A percentile compares a stretch with the other conserved stretches of the same genome.
Conservation (phyloP, 1,140 invertebrate species). For the Micrasema minimum region DNA sequence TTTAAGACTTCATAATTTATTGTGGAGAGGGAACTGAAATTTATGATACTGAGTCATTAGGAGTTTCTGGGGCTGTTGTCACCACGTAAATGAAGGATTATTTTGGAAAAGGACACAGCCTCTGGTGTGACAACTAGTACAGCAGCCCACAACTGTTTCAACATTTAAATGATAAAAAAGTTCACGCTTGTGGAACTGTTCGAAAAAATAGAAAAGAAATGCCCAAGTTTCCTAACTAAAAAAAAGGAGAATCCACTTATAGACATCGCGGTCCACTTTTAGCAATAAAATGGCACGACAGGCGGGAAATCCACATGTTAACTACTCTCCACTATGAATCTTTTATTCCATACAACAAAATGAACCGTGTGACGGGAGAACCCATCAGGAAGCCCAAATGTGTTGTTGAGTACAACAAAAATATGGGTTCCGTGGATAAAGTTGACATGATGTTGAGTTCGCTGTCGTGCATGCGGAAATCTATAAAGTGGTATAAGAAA, state of each 20-base stretch:
- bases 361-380: conserved; percentile 3
- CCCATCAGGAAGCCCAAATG: conserved; percentile 52
- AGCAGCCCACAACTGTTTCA: neutral
- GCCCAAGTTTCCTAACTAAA: neutral
- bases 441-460: conserved; percentile 55
- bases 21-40: too few relatives aligned
- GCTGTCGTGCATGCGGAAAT: conserved; percentile 50
- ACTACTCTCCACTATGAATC: conserved; percentile 52
- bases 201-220: neutral
- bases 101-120: neutral
- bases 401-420: conserved; percentile 55
- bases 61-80: too few relatives aligned
- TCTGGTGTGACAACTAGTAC: conserved; percentile 2
- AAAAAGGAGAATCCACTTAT: neutral
- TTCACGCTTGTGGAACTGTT: conserved; percentile 5
- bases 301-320: conserved; percentile 55
- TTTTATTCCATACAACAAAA: too few relatives aligned
- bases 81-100: neutral
- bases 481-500: conserved; percentile 56
- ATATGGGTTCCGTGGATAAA: conserved; percentile 57
- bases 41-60: too few relatives aligned
- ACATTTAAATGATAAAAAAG: neutral
- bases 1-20: too few relatives aligned
- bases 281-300: conserved; percentile 56
- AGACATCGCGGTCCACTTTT: conserved; percentile 50